A percentile compares a stretch with the other conserved stretches of the same genome.
Conservation (phyloP, 2,113 vertebrate genomes). For the Platysteira castanea region DNA sequence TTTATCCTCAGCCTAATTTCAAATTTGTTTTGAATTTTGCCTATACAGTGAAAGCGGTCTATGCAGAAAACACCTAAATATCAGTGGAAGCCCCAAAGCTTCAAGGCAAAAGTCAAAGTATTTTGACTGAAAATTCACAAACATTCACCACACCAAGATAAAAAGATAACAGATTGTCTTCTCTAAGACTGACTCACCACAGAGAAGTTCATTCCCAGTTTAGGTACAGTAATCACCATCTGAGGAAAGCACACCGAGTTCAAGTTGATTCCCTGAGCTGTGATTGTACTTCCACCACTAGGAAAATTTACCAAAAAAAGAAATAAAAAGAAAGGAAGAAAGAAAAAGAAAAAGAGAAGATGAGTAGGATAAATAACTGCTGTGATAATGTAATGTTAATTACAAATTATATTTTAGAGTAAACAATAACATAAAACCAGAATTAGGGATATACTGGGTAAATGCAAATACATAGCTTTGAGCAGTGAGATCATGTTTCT, state of each 20-base stretch:
- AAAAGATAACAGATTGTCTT: neutral
- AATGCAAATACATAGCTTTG: conserved; percentile 1
- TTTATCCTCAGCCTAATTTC: neutral
- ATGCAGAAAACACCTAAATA: neutral
- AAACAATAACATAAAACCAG: conserved; percentile 6
- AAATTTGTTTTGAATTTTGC: neutral
- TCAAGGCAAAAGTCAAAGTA: neutral
- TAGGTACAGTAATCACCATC: conserved; percentile 87
- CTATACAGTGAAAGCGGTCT: neutral
- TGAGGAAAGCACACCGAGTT: conserved; percentile 87
- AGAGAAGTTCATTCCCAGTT: conserved; percentile 82
- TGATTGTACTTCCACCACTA: conserved; percentile 95
- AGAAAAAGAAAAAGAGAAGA: neutral
- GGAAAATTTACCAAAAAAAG: conserved; percentile 31
- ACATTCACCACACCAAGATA: neutral
- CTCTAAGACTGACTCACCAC: conserved; percentile 85
- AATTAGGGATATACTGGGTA: neutral
- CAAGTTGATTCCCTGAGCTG: conserved; percentile 86
- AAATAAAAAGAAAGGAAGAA: neutral
- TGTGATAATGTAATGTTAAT: neutral
- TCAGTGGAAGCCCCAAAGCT: neutral
- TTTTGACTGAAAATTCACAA: neutral
- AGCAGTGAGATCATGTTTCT: neutral
- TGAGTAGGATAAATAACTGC: neutral
- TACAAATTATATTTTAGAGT: neutral